These are phyloP conservation scores for Brachyptera putata DNA, from an alignment of 2,888 invertebrate genomes.

Conservation along the genomic window DNA sequence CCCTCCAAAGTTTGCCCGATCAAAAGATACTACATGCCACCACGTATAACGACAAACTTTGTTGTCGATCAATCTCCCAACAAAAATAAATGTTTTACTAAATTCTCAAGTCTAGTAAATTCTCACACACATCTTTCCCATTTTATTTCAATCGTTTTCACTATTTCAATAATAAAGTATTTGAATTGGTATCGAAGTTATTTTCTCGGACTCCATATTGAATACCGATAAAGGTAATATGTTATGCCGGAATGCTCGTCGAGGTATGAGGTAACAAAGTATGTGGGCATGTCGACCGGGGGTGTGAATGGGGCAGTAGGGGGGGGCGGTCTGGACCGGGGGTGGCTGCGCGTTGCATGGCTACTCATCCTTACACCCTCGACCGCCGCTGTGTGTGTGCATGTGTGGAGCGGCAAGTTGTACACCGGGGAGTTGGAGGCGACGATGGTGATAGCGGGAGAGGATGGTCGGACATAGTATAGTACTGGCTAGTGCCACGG, in stretches of 20 bases:
- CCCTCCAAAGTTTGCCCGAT: too few relatives aligned
- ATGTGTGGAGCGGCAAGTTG: slow-evolving; percentile 4
- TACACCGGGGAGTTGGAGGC: not conserved
- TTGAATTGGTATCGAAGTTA: slow-evolving; percentile 13
- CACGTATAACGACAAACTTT: too few relatives aligned
- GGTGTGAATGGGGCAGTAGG: not conserved
- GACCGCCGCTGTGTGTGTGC: not conserved
- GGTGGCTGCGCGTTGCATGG: not conserved
- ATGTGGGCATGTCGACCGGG: slow-evolving; percentile 1
- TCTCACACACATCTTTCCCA: too few relatives aligned
- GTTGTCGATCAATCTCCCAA: too few relatives aligned
- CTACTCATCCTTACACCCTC: not conserved
- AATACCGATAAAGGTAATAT: slow-evolving; percentile 16
- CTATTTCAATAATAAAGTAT: slow-evolving; percentile 6
- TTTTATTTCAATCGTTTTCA: too few relatives aligned
- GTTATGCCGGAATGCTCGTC: slow-evolving; percentile 12
- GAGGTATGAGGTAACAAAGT: slow-evolving; percentile 1
- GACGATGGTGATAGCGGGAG: not conserved
- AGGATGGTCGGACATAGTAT: too few relatives aligned
- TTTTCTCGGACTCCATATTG: slow-evolving; percentile 1
- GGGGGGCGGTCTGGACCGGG: slow-evolving; percentile 1
- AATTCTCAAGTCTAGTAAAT: too few relatives aligned
- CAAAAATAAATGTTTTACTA: too few relatives aligned
- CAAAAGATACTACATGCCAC: too few relatives aligned
- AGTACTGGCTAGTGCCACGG: too few relatives aligned